These are phyloP conservation scores for Typhlichthys eigenmanni DNA, from an alignment of 2,797 vertebrate species.

Conservation along the genomic window DNA sequence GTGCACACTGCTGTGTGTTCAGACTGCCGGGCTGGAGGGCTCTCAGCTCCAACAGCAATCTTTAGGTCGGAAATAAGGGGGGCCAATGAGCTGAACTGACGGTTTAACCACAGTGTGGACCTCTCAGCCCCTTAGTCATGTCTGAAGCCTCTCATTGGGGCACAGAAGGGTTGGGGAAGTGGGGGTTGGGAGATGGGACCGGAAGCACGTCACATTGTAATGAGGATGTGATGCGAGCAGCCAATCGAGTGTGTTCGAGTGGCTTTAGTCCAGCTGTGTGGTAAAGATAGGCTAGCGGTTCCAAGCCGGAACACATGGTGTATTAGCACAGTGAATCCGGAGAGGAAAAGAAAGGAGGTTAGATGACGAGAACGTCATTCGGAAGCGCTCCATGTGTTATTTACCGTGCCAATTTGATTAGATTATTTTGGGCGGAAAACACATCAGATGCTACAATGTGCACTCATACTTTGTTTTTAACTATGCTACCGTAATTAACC, in stretches of 20 bases:
- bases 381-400: no score
- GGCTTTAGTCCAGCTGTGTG: slow-evolving; percentile 22
- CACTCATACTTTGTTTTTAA: no score
- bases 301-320: not conserved
- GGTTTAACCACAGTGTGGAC: slow-evolving; percentile 37
- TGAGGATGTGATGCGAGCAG: slow-evolving; percentile 50
- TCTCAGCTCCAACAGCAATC: slow-evolving; percentile 15
- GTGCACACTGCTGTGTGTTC: slow-evolving; percentile 6
- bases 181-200: slow-evolving; percentile 52
- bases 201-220: slow-evolving; percentile 57
- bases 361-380: no score
- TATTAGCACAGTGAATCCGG: not conserved
- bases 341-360: no score
- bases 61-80: slow-evolving; percentile 41
- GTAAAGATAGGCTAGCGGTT: no score
- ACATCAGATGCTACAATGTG: no score
- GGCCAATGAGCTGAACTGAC: slow-evolving; percentile 19
- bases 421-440: no score
- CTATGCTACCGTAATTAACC: no score
- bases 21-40: not conserved
- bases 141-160: slow-evolving; percentile 3
- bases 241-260: slow-evolving; percentile 47
- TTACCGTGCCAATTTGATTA: no score
- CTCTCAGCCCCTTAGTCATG: slow-evolving; percentile 10
- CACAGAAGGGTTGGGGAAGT: no score